These are phyloP conservation scores for Megalopta genalis DNA, from an alignment of 1,140 invertebrate species.

Conservation along the genomic window DNA sequence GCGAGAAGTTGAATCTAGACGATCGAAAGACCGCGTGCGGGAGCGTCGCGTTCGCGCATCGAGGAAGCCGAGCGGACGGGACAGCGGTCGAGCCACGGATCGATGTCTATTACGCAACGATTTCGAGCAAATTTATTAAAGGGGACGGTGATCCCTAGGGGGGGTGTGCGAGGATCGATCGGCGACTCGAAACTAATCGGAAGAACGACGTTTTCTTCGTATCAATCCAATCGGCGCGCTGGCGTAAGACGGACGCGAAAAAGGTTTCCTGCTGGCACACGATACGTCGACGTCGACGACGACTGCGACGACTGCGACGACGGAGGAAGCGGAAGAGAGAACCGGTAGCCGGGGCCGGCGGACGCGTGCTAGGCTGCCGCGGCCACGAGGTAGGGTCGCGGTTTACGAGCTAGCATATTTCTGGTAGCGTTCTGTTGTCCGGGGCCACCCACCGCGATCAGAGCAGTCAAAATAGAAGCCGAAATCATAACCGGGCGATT, in stretches of 20 bases:
- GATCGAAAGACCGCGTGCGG: too few species aligned
- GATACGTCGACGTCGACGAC: too few species aligned
- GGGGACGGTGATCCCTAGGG: slow-evolving; percentile 5
- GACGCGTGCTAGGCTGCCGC: slow-evolving; percentile 30
- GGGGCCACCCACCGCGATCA: slow-evolving; percentile 71
- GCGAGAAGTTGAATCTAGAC: too few species aligned
- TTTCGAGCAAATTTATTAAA: slow-evolving; percentile 50
- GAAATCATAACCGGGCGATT: slow-evolving; percentile 80
- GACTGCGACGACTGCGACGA: too few species aligned
- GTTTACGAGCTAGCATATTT: slow-evolving; percentile 80
- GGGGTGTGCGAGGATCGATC: slow-evolving; percentile 22
- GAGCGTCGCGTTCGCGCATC: too few species aligned
- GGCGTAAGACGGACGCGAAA: too few species aligned
- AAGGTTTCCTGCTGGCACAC: too few species aligned
- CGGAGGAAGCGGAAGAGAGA: slow-evolving; percentile 4
- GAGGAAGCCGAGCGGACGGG: too few species aligned
- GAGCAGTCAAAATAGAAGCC: slow-evolving; percentile 78
- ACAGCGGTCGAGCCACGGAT: background rate
- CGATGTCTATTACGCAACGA: slow-evolving; percentile 51
- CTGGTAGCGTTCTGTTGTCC: slow-evolving; percentile 72
- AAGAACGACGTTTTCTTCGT: background rate
- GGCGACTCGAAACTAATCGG: slow-evolving; percentile 27
- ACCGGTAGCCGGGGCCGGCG: background rate
- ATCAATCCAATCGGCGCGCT: background rate
- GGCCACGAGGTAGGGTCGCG: slow-evolving; percentile 64